Evolutionary conservation across 2,888 invertebrate genomes (phyloP), one percentile per base, ranked within the genome.

Genomic region (Tetragonula carbonaria): DNA sequence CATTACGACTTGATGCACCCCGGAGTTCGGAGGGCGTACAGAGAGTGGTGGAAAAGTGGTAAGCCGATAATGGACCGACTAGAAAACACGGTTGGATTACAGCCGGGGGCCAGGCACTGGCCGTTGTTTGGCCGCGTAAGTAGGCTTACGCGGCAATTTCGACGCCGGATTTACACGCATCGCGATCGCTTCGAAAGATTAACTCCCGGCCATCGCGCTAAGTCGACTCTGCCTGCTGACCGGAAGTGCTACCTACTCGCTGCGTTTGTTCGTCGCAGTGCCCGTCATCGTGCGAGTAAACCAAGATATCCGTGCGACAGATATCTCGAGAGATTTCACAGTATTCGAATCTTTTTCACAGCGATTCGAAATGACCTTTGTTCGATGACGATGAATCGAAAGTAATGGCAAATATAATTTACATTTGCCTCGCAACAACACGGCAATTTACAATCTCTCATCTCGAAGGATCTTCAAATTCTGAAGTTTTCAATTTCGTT

Each of bases 141-240:
- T 91, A 90, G 91, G 90, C 89, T 92, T 92, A 90, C 88, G 86
- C 76, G 81, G 80, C 75, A 78, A 79, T 85, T 80, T 79, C 57
- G 80, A 62, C 77, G 83, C 71, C 78, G 78, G 82, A 86, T 82
- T 87, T 82, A 74, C 80, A 84, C 80, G 87, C 84, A 80, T 81
- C 82, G 90, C 90, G 92, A 93, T 92, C 91, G 91, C 88, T 88
- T 87, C 82, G 86, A 81, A 82, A 90, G 92, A 93, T 93, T 92
- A 92, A 70, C 78, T 33, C 23, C n/a, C 33, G 50, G 67, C 57
- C 74, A 57, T 57, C 16, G 51, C 50, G 74, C n/a, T 78, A 81
- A 84, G 84, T 84, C 77, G 67, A 55, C 23, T 66, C 53, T 68
- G 74, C 6, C 45, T 53, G 59, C 8, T 67, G 74, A 71, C 78